phyloP scores from a whole-genome alignment of 2,113 vertebrate genomes.

The Channa argus region DNA sequence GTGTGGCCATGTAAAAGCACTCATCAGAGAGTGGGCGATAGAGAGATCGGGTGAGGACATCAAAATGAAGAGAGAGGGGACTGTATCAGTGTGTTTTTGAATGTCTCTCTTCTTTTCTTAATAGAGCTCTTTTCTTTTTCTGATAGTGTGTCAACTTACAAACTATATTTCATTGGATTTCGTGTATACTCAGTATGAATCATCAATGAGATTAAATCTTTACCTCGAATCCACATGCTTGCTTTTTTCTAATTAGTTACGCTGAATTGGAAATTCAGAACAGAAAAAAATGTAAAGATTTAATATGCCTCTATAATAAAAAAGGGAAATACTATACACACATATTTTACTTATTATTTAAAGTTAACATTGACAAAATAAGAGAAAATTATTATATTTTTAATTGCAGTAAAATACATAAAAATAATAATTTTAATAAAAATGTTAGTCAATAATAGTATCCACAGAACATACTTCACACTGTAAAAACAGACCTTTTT shows the following conservation, averaged over 20 bases:
- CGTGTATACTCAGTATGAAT: neutral
- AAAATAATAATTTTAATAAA: neutral
- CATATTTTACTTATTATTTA: no score
- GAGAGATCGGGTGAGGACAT: conserved; percentile 63
- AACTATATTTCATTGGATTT: neutral
- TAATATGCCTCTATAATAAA: no score
- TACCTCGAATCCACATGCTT: neutral
- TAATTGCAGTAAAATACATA: neutral
- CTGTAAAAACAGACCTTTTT: neutral
- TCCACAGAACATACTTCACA: no score
- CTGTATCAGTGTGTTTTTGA: conserved; percentile 10
- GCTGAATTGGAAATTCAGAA: neutral
- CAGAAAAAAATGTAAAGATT: no score
- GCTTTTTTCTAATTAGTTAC: neutral
- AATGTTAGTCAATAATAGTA: neutral
- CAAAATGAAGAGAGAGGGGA: conserved; percentile 40
- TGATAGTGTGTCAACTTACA: conserved; percentile 1
- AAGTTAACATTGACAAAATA: no score
- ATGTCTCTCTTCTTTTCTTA: conserved; percentile 17
- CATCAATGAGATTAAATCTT: neutral
- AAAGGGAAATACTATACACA: no score
- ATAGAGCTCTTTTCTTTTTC: conserved; percentile 23
- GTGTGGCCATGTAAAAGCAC: conserved; percentile 78
- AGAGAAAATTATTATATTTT: neutral
- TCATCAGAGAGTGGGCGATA: conserved; percentile 70